Base-by-base conservation (phyloP, 2,888 invertebrate genomes). In the Nomada fucata region DNA sequence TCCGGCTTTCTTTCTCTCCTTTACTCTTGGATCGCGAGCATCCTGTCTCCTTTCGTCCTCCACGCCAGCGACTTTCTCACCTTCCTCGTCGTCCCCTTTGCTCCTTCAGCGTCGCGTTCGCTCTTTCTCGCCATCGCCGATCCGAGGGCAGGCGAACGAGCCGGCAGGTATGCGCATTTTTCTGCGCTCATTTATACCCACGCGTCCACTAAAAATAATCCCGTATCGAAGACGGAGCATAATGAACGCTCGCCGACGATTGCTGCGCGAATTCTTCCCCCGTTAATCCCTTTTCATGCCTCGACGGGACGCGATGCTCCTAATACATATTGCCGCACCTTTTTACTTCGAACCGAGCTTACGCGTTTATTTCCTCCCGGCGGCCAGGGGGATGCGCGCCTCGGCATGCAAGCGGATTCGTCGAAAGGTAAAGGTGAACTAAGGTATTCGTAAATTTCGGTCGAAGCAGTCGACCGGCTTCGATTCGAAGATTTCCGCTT, bases 131-230 rank as follows among this genome's bases (percentile, higher is more conserved):
- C 57, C 82, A 74, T 59, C 64, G 60, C 53, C 68, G 79, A 84
- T 83, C 83, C 82, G 74, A 64, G 61, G 81, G 78, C 81, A 78
- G 72, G 83, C 86, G 86, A 88, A 84, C 87, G 79, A 73, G 89
- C 88, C 68, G 88, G 77, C 88, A 89, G 88, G 90, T 91, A 91
- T 90, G 91, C 82, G 86, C 88, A 91, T 90, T 89, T 91, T 91
- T 89, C 89, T 89, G 91, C 91, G 85, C 90, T 90, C 89, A 89
- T 90, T 90, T 89, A 88, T 91, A 85, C 91, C 89, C 89, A 90
- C 89, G 90, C 89, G 85, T 67, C 76, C 84, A 89, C 91, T 91
- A 90, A 91, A 91, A 91, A 91, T 91, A 91, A 90, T 89, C 90
- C 83, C 64, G 83, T 79, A 88, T 89, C 86, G 83, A 85, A 85